Evolutionary conservation across 2,888 invertebrate genomes (phyloP), one percentile per base, ranked within the genome.

Genomic region (Thymelicus acteon): DNA sequence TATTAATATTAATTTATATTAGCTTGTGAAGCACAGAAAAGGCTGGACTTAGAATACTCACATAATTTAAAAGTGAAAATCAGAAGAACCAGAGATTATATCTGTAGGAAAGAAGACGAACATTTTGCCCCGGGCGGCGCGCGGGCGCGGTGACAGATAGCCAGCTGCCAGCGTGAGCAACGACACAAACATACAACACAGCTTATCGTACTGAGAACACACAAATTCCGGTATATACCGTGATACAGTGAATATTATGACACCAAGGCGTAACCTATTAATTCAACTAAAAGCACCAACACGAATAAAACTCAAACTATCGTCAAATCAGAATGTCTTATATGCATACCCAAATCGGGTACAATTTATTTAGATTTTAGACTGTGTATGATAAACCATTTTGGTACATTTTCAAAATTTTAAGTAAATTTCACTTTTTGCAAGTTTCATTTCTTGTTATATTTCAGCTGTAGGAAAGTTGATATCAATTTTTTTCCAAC

Each of bases 121-220:
- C 37, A 63, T 40, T 57, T 15, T 48, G 39, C 62, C 57, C 68
- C 31, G 31, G 31, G 19, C 44, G 24, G 37, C 68, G 31, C 10
- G n/a, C n/a, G n/a, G 40, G 44, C 62, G 54, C 49, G 7, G 70
- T 60, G 70, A 52, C 40, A 40, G 40, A 24, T 60, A 70, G 70
- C 70, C 68, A 63, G 58, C 48, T 63, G 69, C 69, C 69, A 64
- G 63, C 58, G 69, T 70, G 69, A 70, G 64, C 69, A 40, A 70
- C 69, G 69, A 49, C 58, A 70, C 69, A 70, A 63, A 70, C 69
- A 70, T 47, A 60, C n/a, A 39, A 12, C 5, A 15, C 24, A 58
- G 64, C 48, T 40, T 1, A 63, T 64, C 69, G 58, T 64, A 70
- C 63, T 40, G 69, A 70, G 69, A 64, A 4, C 54, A 54, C 54